Conservation (phyloP, 2,113 vertebrate species). For the Rhinolophus ferrumequinum region DNA sequence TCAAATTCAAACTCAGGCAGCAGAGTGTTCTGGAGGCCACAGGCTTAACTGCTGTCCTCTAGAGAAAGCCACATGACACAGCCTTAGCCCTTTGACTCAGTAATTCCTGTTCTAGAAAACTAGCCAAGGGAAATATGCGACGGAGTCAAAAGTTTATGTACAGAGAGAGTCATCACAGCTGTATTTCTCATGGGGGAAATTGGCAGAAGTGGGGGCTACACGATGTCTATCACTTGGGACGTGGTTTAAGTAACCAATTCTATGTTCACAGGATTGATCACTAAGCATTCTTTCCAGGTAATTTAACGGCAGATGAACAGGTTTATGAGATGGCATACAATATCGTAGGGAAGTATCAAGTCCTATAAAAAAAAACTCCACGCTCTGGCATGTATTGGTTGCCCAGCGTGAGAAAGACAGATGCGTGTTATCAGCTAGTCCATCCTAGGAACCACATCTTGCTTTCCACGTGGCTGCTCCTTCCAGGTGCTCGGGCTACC, state of each 20-base stretch:
- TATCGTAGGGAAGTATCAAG: not conserved
- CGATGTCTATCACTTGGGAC: not conserved
- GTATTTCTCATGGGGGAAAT: not conserved
- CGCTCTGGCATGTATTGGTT: not conserved
- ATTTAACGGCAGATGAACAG: not conserved
- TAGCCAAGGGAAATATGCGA: not conserved
- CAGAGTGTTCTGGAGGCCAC: not conserved
- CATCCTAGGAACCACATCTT: not conserved
- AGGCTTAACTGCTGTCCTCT: not conserved
- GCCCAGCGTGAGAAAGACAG: not conserved
- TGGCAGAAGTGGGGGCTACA: not conserved
- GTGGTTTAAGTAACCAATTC: not conserved
- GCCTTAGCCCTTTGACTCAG: not conserved
- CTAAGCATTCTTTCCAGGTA: not conserved
- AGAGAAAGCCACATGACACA: not conserved
- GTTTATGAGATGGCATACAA: not conserved
- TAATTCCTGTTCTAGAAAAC: conserved; percentile 7
- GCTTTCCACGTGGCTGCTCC: not conserved
- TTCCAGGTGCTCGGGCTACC: not conserved
- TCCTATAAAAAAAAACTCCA: not conserved
- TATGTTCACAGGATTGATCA: not conserved
- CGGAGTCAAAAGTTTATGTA: not conserved
- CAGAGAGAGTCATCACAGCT: not conserved
- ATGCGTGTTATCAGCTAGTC: not conserved
- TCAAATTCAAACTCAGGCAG: not conserved